Evolutionary conservation across 2,797 vertebrate species (phyloP), one percentile per base, ranked within the genome.

Genomic region (Aldrovandia affinis): DNA sequence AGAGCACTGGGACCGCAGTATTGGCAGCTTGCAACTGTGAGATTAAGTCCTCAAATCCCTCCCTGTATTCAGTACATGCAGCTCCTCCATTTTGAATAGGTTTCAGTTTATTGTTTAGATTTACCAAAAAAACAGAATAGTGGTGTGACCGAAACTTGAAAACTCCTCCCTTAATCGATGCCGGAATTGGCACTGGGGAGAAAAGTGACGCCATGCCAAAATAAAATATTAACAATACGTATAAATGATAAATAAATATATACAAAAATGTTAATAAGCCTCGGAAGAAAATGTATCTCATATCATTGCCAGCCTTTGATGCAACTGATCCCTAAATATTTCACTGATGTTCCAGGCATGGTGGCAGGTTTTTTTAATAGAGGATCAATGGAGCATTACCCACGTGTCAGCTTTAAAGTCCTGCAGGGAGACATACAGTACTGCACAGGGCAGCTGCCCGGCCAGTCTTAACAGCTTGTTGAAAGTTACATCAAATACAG

Each of bases 11-110:
- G 68, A 36, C 47, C 33, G 50, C 61, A 79, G 33, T 84, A 81
- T 79, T 83, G 83, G 80, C 85, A 70, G 84, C 50, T 82, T 80
- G 52, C 54, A 85, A 81, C 83, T 47, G 65, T 7, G 85, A 83
- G 65, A 89, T 89, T 89, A 88, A 85, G 82, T 83, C 80, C 54
- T 84, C 47, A 61, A 78, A 63, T 65, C 83, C 59, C 61, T 81
- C 59, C 42, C 22, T 20, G 42, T 55, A 73, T 78, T 84, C 77
- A 81, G 78, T 36, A 87, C 83, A 84, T 83, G 80, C 83, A 85
- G 84, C 55, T 81, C n/a, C 50, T 80, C 79, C 83, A 87, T 83
- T 81, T 85, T 85, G 83, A 84, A 86, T 50, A 83, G 28, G 88
- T 88, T 86, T 86, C 30, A n/a, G n/a, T n/a, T n/a, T n/a, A n/a